Evolutionary conservation across 2,888 invertebrate species (phyloP), one percentile per base, ranked within the genome.

Genomic region (Leptodirus hochenwartii): DNA sequence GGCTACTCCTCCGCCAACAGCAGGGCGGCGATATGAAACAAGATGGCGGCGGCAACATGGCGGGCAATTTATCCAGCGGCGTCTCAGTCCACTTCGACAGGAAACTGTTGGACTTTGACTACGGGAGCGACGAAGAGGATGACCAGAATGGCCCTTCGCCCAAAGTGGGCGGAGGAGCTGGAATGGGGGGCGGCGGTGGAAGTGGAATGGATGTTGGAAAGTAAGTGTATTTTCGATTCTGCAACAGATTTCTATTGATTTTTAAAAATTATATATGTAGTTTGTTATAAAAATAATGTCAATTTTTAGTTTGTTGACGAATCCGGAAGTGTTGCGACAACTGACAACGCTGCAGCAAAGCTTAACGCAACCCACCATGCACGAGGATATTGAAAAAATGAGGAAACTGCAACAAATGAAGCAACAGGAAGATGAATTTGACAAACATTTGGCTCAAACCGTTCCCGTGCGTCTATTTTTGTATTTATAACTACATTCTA

Each of bases 121-220:
- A 90, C 50, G 87, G 81, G 32, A 87, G 87, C 42, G 88, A 88
- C 38, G 87, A 87, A 31, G 87, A 87, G n/a, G 75, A 77, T 22
- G 69, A 65, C 34, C 57, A 51, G 30, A 39, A 44, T 27, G 54
- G 54, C 41, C 50, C 53, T 6, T 60, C 56, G 15, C 63, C 64
- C 0, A 58, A 59, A 37, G 49, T 50, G 11, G 25, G n/a, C n/a
- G n/a, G n/a, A n/a, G n/a, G n/a, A n/a, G n/a, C n/a, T n/a, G n/a
- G n/a, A n/a, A n/a, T n/a, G n/a, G n/a, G n/a, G n/a, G n/a, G n/a
- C n/a, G n/a, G n/a, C n/a, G 29, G n/a, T 12, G 10, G 24, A 26
- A 25, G 22, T 28, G 15, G n/a, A n/a, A n/a, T n/a, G n/a, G n/a
- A n/a, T 8, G 43, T 45, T 25, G 43, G 43, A 34, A 41, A 37